Evolutionary conservation across 2,797 vertebrate genomes (phyloP).

Genomic region (Cirrhinus mrigala): DNA sequence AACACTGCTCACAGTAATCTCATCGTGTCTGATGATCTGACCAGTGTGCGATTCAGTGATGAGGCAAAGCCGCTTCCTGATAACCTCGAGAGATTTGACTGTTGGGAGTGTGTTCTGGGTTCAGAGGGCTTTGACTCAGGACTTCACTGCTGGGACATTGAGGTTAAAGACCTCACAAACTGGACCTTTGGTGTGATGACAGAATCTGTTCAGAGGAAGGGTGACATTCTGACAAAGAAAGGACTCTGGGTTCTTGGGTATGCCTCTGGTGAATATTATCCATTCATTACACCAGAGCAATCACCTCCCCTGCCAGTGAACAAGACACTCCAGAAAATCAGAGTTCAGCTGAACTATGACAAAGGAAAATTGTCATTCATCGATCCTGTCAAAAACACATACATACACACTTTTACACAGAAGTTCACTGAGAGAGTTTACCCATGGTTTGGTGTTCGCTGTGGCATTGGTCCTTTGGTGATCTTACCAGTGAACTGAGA

Average conservation of each 20-base stretch:
- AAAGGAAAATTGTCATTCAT: conserved; percentile 24
- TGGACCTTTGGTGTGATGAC: conserved; percentile 33
- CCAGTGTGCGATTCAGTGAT: conserved; percentile 1
- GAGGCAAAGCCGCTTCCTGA: conserved; percentile 1
- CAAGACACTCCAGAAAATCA: not conserved
- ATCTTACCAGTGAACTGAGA: not conserved
- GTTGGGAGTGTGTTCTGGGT: not conserved
- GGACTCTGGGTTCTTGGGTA: conserved; percentile 4
- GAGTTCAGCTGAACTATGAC: conserved; percentile 21
- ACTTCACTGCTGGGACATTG: conserved; percentile 34
- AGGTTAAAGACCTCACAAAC: not conserved
- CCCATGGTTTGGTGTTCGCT: not conserved
- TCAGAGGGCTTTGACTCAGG: conserved; percentile 22
- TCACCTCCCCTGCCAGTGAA: not conserved
- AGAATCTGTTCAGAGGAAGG: conserved; percentile 36
- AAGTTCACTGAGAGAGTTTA: conserved; percentile 20
- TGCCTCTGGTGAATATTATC: not conserved
- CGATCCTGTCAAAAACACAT: conserved; percentile 28
- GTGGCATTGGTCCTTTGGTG: not conserved
- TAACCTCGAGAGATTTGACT: conserved; percentile 13
- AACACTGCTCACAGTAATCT: conserved; percentile 16
- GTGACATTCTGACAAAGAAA: not conserved
- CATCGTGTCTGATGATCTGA: conserved; percentile 12
- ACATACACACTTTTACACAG: conserved; percentile 27
- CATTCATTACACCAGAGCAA: not conserved